phyloP scores from a whole-genome alignment of 1,140 invertebrate genomes.

The Drosophila jambulina region DNA sequence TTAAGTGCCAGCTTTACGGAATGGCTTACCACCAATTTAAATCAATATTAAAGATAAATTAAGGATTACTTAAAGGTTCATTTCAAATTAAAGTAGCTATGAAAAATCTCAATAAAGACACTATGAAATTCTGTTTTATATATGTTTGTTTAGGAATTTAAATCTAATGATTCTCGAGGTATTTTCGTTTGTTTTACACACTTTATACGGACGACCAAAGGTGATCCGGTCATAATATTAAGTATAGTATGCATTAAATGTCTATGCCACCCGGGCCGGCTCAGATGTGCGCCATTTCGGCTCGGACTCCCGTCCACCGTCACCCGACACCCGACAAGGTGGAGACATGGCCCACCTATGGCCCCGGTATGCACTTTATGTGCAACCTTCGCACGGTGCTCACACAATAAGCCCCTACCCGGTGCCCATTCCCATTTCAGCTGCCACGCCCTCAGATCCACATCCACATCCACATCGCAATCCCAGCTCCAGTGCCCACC shows the following conservation, averaged over 20 bases:
- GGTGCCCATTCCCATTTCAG: neutral
- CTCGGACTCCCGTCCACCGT: constrained; percentile 9
- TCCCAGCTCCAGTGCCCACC: constrained; percentile 31
- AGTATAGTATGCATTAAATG: constrained; percentile 65
- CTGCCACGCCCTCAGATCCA: constrained; percentile 36
- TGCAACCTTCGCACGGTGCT: constrained; percentile 63
- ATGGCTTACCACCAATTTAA: neutral
- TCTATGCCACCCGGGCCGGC: constrained; percentile 51
- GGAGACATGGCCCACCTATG: constrained; percentile 35
- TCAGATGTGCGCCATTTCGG: constrained; percentile 61
- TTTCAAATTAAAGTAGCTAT: neutral
- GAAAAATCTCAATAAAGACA: neutral
- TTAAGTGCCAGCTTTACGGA: neutral
- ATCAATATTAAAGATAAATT: neutral
- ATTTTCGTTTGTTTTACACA: constrained; percentile 47
- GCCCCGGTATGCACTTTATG: constrained; percentile 66
- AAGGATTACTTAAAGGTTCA: neutral
- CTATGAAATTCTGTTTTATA: neutral
- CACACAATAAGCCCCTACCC: constrained; percentile 38
- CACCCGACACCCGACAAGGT: neutral
- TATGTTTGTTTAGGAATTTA: neutral
- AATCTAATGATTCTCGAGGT: neutral
- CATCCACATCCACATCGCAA: constrained; percentile 40
- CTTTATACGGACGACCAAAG: constrained; percentile 37
- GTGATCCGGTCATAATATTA: constrained; percentile 52